These are phyloP conservation scores for Zosterops hypoxanthus DNA, from an alignment of 2,113 vertebrate genomes.

Conservation along the genomic window DNA sequence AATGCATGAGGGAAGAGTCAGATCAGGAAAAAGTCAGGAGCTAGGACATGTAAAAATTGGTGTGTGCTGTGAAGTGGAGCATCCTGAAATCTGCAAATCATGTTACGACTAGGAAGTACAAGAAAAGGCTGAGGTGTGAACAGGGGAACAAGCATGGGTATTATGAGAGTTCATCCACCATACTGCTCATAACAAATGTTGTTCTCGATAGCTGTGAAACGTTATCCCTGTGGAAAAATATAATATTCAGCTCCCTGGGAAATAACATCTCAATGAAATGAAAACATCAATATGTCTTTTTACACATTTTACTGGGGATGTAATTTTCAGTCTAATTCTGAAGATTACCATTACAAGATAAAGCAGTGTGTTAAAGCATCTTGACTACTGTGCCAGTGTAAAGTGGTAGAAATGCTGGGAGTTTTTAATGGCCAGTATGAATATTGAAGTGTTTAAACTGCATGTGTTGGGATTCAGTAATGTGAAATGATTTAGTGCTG, in stretches of 20 bases:
- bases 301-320: neutral
- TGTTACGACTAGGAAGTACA: neutral
- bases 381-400: neutral
- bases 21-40: neutral
- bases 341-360: neutral
- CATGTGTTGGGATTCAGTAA: neutral
- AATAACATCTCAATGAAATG: neutral
- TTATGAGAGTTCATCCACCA: neutral
- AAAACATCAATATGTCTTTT: neutral
- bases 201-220: neutral
- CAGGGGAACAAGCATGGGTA: neutral
- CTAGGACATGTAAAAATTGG: neutral
- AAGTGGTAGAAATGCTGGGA: neutral
- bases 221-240: neutral
- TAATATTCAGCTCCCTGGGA: neutral
- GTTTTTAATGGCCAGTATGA: neutral
- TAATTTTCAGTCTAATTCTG: constrained; percentile 6
- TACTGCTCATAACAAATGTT: neutral
- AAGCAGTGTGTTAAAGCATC: neutral
- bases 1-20: neutral
- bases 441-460: neutral
- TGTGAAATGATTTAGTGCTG: neutral
- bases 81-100: neutral
- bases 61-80: neutral
- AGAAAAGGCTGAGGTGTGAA: neutral